phyloP scores from a whole-genome alignment of 2,797 vertebrate genomes.

The Jordanella pulchra region DNA sequence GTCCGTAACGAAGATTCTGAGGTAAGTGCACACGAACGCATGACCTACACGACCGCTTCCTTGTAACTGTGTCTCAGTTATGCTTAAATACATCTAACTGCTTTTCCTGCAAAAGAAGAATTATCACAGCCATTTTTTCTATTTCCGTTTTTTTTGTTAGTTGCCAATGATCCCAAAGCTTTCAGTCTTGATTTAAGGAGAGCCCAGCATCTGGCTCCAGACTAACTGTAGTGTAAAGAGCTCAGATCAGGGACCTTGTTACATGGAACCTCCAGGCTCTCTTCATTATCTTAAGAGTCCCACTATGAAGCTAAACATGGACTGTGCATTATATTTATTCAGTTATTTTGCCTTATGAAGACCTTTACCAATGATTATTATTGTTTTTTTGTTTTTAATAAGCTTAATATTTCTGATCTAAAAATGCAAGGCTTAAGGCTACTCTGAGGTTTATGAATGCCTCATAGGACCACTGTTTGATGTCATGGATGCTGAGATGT shows the following conservation, averaged over 20 bases:
- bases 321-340: conserved; percentile 20
- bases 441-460: conserved; percentile 8
- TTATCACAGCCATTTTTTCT: conserved; percentile 31
- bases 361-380: conserved; percentile 14
- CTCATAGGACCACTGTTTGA: conserved; percentile 19
- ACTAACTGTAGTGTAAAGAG: conserved; percentile 67
- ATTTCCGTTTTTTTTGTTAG: conserved; percentile 11
- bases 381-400: conserved; percentile 9
- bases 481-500: conserved; percentile 24
- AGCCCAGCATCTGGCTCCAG: conserved; percentile 56
- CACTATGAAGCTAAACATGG: conserved; percentile 23
- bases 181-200: conserved; percentile 61
- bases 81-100: background rate
- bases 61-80: background rate
- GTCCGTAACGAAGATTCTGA: conserved; percentile 86
- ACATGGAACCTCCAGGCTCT: conserved; percentile 61
- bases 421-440: too few relatives aligned
- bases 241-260: conserved; percentile 73
- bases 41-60: background rate
- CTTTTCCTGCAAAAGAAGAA: conserved; percentile 28
- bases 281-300: conserved; percentile 46
- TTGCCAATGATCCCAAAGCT: conserved; percentile 61
- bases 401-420: background rate
- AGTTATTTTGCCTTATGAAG: conserved; percentile 14
- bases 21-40: conserved; percentile 67